Percentiles rank a stretch among this genome's conserved stretches.
phyloP scores from a whole-genome alignment of 2,113 vertebrate genomes.

The Sapajus apella region DNA sequence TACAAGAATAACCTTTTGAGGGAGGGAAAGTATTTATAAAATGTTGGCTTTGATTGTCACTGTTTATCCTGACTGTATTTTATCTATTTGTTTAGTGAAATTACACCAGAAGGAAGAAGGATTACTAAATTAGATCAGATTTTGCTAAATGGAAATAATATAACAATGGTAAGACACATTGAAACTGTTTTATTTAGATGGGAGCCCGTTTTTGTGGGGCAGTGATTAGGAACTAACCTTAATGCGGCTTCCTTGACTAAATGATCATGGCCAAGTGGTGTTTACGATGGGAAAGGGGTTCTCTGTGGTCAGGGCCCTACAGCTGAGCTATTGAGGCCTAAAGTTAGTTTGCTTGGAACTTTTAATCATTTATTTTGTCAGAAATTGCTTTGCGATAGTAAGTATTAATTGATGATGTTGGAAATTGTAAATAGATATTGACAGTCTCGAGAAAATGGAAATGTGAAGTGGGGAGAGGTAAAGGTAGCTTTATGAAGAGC shows the following conservation, averaged over 20 bases:
- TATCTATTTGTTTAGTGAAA: constrained; percentile 88
- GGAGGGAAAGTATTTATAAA: background rate
- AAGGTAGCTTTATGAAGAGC: background rate
- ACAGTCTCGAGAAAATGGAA: background rate
- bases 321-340: background rate
- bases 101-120: constrained; percentile 96
- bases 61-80: constrained; percentile 44
- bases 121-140: constrained; percentile 99
- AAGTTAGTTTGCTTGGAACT: constrained; percentile 7
- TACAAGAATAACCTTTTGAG: background rate
- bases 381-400: constrained; percentile 2
- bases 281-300: background rate
- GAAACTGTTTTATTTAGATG: constrained; percentile 16
- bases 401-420: background rate
- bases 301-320: background rate
- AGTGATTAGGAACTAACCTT: background rate
- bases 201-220: background rate
- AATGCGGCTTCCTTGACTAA: background rate
- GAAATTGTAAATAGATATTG: background rate
- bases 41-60: constrained; percentile 37
- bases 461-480: background rate
- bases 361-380: background rate
- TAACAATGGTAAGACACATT: constrained; percentile 92
- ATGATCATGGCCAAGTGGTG: background rate
- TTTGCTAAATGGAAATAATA: constrained; percentile 98